Evolutionary conservation across 2,113 vertebrate genomes (phyloP).

Genomic region (Catharus minimus): DNA sequence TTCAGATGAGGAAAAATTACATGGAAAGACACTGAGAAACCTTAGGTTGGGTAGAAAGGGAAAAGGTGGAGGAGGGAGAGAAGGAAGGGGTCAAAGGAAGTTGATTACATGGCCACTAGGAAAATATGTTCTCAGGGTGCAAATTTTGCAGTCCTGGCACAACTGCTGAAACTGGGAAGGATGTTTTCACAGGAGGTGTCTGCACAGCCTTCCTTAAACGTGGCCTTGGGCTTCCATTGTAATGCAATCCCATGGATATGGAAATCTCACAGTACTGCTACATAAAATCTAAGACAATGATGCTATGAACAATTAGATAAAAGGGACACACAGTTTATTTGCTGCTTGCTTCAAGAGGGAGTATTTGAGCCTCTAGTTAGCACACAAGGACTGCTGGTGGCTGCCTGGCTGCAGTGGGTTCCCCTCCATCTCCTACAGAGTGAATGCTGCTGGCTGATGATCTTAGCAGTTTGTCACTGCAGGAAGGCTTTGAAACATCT

Average conservation of each 20-base stretch:
- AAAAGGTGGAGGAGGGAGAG: neutral
- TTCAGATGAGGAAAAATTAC: neutral
- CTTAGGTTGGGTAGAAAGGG: neutral
- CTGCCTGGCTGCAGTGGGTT: neutral
- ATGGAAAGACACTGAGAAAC: neutral
- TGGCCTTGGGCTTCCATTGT: neutral
- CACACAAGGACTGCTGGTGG: neutral
- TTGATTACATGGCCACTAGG: neutral
- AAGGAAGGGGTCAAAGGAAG: neutral
- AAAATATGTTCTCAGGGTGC: neutral
- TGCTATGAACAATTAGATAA: neutral
- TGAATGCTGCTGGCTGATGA: neutral
- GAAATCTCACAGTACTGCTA: neutral
- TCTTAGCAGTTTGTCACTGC: neutral
- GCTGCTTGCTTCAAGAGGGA: neutral
- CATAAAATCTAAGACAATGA: neutral
- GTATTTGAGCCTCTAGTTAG: neutral
- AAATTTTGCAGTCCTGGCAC: neutral
- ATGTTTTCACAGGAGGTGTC: neutral
- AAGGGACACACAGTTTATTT: neutral
- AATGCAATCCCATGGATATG: neutral
- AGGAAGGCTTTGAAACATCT: neutral
- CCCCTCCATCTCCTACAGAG: neutral
- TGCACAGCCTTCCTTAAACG: neutral
- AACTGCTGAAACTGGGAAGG: neutral